phyloP scores from a whole-genome alignment of 1,140 invertebrate genomes.

The Chrysopa pallens region DNA sequence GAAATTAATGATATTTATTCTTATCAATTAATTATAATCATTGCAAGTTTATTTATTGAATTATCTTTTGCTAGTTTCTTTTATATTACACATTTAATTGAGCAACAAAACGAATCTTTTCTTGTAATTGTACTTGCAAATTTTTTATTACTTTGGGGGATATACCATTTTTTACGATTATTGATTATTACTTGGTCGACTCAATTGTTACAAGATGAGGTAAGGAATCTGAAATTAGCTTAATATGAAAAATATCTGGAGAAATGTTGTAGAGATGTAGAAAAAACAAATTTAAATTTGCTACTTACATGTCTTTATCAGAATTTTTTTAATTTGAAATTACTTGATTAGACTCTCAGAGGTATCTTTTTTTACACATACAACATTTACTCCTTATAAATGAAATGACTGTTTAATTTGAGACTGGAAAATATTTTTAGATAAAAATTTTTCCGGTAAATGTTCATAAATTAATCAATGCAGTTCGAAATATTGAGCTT shows the following conservation, averaged over 20 bases:
- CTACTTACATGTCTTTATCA: too few relatives aligned
- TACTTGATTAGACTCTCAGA: too few relatives aligned
- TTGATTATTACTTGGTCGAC: not conserved
- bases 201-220: not conserved
- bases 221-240: not conserved
- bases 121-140: not conserved
- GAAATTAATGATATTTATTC: not conserved
- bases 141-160: not conserved
- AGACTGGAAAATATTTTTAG: not conserved
- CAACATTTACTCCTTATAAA: too few relatives aligned
- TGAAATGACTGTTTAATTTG: too few relatives aligned
- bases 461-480: not conserved
- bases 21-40: not conserved
- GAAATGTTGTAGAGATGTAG: too few relatives aligned
- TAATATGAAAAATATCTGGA: not conserved
- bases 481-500: not conserved
- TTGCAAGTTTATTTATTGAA: not conserved
- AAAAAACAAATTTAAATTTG: too few relatives aligned
- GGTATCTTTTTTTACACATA: too few relatives aligned
- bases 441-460: not conserved
- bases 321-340: too few relatives aligned
- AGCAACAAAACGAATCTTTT: not conserved
- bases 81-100: not conserved
- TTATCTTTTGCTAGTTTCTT: not conserved
- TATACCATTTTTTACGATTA: not conserved